Evolutionary conservation across 1,140 invertebrate species (phyloP), one percentile per base, ranked within the genome.

Genomic region (Mercenaria mercenaria): DNA sequence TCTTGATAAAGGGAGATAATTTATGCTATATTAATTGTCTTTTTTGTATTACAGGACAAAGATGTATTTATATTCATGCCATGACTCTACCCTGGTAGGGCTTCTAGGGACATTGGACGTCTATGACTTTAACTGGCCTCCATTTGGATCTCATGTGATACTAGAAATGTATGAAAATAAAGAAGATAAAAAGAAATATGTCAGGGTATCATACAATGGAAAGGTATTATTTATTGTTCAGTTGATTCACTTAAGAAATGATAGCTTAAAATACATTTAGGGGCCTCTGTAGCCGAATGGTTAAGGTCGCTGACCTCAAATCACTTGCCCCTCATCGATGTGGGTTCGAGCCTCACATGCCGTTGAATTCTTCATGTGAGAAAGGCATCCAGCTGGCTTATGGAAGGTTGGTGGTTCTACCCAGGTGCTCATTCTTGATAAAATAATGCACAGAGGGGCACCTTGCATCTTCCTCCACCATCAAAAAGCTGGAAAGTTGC

Each of bases 121-220:
- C 0, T 95, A 91, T 88, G 91, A 95, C 77, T 67, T 91, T 47
- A 86, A 91, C 37, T 95, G 94, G 94, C 95, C 95, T 26, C 92
- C 92, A 37, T 95, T 93, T 90, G 93, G 91, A 29, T 93, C 95
- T 1, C 91, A 95, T 69, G 34, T 95, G 4, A 50, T 88, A 4
- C 32, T 95, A 26, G 95, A 95, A 82, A 52, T 94, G 23, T 95
- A 94, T 76, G 91, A 94, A 67, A 92, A 94, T 67, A 69, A 52
- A 20, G 23, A 79, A 11, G 61, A 74, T 10, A 50, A 88, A 1
- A 61, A 92, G 32, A 82, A 83, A 80, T 95, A 91, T 91, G 92
- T 95, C 26, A 88, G 90, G 77, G 88, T 93, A 23, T 82, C 91
- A 13, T 94, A 94, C 82, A 90, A 88, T 52, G 93, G 92, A 69